These are phyloP conservation scores for Sciaenops ocellatus DNA, from an alignment of 2,797 vertebrate species.

Conservation along the genomic window DNA sequence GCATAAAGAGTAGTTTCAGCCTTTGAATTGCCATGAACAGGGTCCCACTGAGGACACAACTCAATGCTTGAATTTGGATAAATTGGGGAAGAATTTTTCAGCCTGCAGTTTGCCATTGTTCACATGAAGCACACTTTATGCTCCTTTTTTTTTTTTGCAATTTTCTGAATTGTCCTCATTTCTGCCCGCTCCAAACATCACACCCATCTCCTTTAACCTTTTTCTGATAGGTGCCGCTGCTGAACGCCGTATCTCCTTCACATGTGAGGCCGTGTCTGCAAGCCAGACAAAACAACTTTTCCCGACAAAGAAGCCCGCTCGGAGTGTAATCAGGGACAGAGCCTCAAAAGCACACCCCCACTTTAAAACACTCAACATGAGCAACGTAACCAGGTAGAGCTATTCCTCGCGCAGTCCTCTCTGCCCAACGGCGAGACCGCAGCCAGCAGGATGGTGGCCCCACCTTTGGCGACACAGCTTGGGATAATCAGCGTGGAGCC, in stretches of 20 bases:
- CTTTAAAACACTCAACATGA: constrained; percentile 49
- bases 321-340: constrained; percentile 61
- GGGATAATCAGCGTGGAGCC: constrained; percentile 67
- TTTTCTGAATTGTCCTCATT: constrained; percentile 17
- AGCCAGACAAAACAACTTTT: constrained; percentile 67
- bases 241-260: constrained; percentile 14
- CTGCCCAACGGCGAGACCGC: neutral
- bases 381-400: constrained; percentile 64
- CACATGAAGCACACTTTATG: neutral
- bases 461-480: constrained; percentile 39
- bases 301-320: constrained; percentile 17
- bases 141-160: constrained; percentile 23
- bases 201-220: constrained; percentile 30
- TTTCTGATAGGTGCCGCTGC: constrained; percentile 36
- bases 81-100: neutral
- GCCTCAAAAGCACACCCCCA: constrained; percentile 54
- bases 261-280: constrained; percentile 49
- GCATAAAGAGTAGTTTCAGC: neutral
- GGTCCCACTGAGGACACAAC: neutral
- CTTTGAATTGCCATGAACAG: neutral
- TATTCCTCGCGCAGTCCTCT: constrained; percentile 57
- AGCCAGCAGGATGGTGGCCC: constrained; percentile 48
- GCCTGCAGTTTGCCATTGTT: neutral
- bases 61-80: constrained; percentile 3
- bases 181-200: constrained; percentile 16